Evolutionary conservation across 2,797 vertebrate species (phyloP), one percentile per base, ranked within the genome.

Genomic region (Enteromius trimaculatus): DNA sequence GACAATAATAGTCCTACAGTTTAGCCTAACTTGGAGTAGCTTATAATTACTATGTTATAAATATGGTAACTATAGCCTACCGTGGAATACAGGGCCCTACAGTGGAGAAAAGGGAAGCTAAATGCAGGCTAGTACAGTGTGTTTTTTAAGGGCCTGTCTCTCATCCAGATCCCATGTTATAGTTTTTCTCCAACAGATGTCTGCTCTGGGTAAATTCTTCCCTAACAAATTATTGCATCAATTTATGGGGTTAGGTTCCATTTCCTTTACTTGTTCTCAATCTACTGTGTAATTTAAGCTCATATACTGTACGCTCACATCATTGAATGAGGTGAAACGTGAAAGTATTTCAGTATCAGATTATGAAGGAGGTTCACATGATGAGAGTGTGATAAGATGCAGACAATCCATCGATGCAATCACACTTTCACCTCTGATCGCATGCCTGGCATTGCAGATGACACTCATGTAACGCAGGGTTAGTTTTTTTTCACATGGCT

Each of bases 311-410:
- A 37, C 0, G 29, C 6, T 64, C 44, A 49, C 21, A 6, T 81
- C 60, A 17, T 4, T 8, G 13, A 16, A 11, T 34, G 19, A 51
- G 8, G 14, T 68, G 42, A 34, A 77, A 77, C 37, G 7, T 62
- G 47, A 1, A 49, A 4, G 17, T 34, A 62, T 78, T 78, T 81
- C 74, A 81, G 53, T n/a, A 65, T 39, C 53, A 26, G 80, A 72
- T 83, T 81, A 77, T 11, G 11, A 1, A 60, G n/a, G 64, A 77
- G 37, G 29, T 60, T 49, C 16, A 4, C 29, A 3, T 37, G 47
- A 79, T 79, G 64, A 68, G 23, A 42, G 8, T 62, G 49, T 1
- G 75, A 83, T 83, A 84, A 81, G 55, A 31, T 7, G 19, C 19
- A 42, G 31, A 70, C 80, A 69, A 65, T 39, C 10, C 13, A 26